These are phyloP conservation scores for Mesorhabditis sp. DNA, from an alignment of 2,888 invertebrate species.

Conservation along the genomic window DNA sequence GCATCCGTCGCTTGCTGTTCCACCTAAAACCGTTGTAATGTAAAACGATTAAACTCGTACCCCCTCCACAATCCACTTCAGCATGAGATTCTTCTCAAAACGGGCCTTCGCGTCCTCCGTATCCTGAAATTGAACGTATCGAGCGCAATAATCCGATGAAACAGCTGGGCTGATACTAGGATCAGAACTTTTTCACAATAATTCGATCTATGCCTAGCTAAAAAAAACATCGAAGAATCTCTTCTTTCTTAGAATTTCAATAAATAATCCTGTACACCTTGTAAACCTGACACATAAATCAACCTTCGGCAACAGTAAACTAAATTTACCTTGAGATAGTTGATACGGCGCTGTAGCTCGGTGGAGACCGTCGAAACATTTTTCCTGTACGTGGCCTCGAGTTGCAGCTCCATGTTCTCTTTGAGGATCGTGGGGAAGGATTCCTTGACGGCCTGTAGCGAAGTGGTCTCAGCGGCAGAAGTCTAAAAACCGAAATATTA, in stretches of 20 bases:
- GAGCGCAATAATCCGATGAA: no score
- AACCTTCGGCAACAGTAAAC: no score
- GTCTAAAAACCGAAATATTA: slow-evolving; percentile 25
- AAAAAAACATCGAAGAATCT: no score
- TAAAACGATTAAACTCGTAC: slow-evolving; percentile 63
- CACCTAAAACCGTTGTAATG: slow-evolving; percentile 30
- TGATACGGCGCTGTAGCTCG: slow-evolving; percentile 61
- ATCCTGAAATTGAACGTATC: slow-evolving; percentile 62
- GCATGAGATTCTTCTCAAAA: slow-evolving; percentile 86
- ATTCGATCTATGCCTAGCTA: no score
- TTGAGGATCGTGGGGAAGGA: slow-evolving; percentile 52
- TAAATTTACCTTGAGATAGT: slow-evolving; percentile 70
- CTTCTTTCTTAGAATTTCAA: no score
- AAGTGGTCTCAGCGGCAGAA: slow-evolving; percentile 50
- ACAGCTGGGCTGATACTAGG: no score
- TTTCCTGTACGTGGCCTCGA: slow-evolving; percentile 81
- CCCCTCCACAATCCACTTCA: slow-evolving; percentile 81
- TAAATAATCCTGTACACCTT: no score
- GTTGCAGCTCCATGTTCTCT: slow-evolving; percentile 85
- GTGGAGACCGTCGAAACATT: slow-evolving; percentile 52
- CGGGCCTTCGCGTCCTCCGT: slow-evolving; percentile 77
- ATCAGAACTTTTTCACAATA: no score
- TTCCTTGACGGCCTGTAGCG: slow-evolving; percentile 50
- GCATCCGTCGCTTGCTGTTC: slow-evolving; percentile 48
- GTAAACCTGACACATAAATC: no score